Conservation (phyloP, 1,140 invertebrate species). For the Tetraneura akinire region DNA sequence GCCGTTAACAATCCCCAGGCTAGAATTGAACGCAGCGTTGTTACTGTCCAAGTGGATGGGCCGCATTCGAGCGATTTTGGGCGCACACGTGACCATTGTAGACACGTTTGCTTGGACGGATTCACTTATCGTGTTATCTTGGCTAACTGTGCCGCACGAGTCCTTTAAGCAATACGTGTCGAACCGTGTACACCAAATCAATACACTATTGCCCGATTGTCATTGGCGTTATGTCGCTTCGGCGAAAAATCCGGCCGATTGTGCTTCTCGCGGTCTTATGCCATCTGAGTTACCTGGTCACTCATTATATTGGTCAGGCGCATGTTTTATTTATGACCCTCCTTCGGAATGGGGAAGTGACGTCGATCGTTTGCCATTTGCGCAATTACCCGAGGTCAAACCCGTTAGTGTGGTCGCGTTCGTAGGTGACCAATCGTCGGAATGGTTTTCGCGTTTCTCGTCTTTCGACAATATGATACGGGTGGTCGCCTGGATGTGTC, state of each 20-base stretch:
- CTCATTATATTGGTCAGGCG: background rate
- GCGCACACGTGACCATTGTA: background rate
- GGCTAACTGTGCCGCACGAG: slow-evolving; percentile 50
- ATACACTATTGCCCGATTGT: slow-evolving; percentile 35
- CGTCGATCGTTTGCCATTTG: too few species aligned
- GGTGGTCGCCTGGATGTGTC: background rate
- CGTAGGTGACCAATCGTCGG: too few species aligned
- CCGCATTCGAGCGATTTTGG: slow-evolving; percentile 29
- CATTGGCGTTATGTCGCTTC: slow-evolving; percentile 55
- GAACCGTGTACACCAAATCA: slow-evolving; percentile 56
- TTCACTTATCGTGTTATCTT: slow-evolving; percentile 52
- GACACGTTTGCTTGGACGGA: slow-evolving; percentile 42
- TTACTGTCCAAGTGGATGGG: slow-evolving; percentile 54
- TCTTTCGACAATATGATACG: slow-evolving; percentile 1
- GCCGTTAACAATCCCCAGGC: slow-evolving; percentile 56
- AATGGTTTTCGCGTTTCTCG: slow-evolving; percentile 18
- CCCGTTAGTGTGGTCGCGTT: too few species aligned
- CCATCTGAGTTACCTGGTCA: background rate
- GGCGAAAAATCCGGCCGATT: slow-evolving; percentile 58
- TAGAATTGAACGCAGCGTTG: slow-evolving; percentile 58
- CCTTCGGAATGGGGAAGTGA: background rate
- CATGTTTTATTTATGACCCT: background rate
- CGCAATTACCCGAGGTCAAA: too few species aligned
- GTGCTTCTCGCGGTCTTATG: slow-evolving; percentile 54
- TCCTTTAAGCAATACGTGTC: slow-evolving; percentile 54